Base-by-base conservation (phyloP, 2,888 invertebrate species). In the Lasius platythorax region DNA sequence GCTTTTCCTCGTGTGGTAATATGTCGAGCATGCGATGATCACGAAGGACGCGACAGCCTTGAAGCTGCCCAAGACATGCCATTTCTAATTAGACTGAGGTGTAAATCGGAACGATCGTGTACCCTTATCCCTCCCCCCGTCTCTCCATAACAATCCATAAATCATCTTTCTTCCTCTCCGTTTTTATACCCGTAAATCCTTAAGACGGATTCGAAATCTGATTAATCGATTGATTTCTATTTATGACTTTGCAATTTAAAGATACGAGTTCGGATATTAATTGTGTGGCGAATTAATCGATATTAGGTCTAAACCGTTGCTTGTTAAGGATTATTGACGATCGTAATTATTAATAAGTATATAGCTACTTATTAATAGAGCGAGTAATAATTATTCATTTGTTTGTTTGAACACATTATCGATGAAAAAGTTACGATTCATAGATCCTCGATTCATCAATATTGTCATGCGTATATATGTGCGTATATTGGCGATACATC, bases 11-110 rank as follows among this genome's bases (percentile, higher is more conserved):
- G 37, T 61, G 74, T 46, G 46, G 79, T 81, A 73, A 81, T 74
- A 81, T 81, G 79, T 81, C 79, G 79, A 81, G 79, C 79, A 74
- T 74, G 79, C 74, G 37, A 74, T 46, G 79, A 81, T 81, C 74
- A 46, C 79, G 79, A 81, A 81, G 79, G 79, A 81, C 79, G 43
- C 73, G 79, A 79, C 74, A 81, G 74, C 79, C 79, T 81, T 81
- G 79, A 81, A 81, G 61, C 12, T 30, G 28, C 40, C 50, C 9
- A 8, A 56, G 43, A 78, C 43, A 70, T 78, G 70, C 43, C 79
- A 37, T 74, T 74, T 81, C 61, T 73, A 81, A 81, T 73, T 81
- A 81, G 74, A 81, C 15, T 73, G 61, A 50, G 46, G 46, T 81
- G 37, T 61, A 81, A 81, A 81, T 61, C 61, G 74, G 28, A 73